A percentile compares a stretch with the other conserved stretches of the same genome.
Evolutionary conservation across 2,888 invertebrate genomes (phyloP).

Genomic region (Drosophila planitibia): DNA sequence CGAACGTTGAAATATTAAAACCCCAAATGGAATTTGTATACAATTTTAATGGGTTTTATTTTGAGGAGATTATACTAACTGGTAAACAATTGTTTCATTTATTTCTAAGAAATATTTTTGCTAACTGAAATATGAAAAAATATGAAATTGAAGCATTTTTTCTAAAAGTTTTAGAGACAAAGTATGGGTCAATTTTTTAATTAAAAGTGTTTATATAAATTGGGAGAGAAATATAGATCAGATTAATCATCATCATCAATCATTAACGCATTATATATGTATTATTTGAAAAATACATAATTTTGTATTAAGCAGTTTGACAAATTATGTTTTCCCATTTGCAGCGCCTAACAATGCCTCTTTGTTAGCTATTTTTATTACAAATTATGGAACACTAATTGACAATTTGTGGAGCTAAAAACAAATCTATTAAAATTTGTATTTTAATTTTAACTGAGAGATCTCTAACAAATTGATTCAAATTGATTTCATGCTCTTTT

Average conservation of each 20-base stretch:
- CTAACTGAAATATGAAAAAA: neutral
- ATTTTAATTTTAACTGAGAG: neutral
- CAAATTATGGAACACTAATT: neutral
- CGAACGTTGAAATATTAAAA: neutral
- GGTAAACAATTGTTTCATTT: neutral
- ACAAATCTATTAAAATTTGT: neutral
- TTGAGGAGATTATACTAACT: neutral
- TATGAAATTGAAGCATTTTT: neutral
- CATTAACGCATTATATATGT: neutral
- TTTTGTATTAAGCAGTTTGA: no score
- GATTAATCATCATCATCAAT: no score
- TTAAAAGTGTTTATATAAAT: neutral
- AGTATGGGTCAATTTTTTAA: neutral
- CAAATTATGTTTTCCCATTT: no score
- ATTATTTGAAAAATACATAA: neutral
- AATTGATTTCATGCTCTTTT: neutral
- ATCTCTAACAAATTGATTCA: neutral
- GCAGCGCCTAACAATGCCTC: no score
- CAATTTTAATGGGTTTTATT: neutral
- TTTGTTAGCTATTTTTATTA: neutral
- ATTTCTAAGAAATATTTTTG: neutral
- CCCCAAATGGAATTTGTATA: neutral
- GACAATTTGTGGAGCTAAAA: neutral
- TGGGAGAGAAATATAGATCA: neutral
- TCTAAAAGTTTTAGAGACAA: no score